Evolutionary conservation across 2,113 vertebrate species (phyloP).

Genomic region (Saccopteryx leptura): DNA sequence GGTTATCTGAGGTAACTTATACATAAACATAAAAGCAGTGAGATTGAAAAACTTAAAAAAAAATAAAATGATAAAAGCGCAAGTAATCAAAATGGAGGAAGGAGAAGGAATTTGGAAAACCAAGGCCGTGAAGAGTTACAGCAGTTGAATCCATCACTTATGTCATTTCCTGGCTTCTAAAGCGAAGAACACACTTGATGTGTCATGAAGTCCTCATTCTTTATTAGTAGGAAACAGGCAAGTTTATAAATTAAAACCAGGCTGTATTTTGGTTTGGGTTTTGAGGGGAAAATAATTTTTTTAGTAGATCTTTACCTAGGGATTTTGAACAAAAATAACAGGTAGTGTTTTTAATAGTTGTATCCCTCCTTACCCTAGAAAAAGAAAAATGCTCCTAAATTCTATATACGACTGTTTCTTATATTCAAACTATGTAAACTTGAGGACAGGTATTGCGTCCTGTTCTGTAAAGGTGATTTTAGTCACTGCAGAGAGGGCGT

Average conservation of each 20-base stretch:
- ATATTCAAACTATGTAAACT: not conserved
- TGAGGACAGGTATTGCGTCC: not conserved
- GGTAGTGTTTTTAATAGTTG: not conserved
- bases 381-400: not conserved
- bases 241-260: not conserved
- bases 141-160: not conserved
- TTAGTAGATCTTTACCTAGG: not conserved
- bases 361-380: not conserved
- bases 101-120: not conserved
- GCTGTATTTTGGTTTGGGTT: not conserved
- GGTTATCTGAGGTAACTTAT: not conserved
- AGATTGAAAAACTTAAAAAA: not conserved
- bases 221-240: not conserved
- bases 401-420: not conserved
- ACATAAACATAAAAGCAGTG: not conserved
- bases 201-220: not conserved
- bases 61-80: not conserved
- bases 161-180: not conserved
- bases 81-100: not conserved
- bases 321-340: not conserved
- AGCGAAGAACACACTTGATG: not conserved
- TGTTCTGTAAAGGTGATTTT: not conserved
- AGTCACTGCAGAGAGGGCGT: not conserved
- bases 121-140: not conserved
- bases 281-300: not conserved